Evolutionary conservation across 2,888 invertebrate genomes (phyloP).

Genomic region (Diarsia dahlii): DNA sequence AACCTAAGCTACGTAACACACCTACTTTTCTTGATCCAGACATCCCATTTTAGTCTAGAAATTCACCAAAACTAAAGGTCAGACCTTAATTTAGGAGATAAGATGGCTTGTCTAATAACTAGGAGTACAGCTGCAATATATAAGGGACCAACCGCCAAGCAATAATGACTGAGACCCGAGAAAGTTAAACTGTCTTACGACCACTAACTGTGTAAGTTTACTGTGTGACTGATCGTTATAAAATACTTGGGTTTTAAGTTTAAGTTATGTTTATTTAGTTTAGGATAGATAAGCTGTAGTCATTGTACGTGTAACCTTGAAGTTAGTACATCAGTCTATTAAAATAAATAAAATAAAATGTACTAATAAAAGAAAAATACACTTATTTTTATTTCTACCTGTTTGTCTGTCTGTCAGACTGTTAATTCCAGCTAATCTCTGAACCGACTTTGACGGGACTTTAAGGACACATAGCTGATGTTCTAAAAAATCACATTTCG

Average conservation of each 20-base stretch:
- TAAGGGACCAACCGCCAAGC: slow-evolving; percentile 43
- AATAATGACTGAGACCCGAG: slow-evolving; percentile 37
- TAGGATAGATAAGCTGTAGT: neutral
- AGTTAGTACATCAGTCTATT: neutral
- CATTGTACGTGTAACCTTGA: too few species aligned
- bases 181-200: slow-evolving; percentile 48
- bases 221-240: slow-evolving; percentile 45
- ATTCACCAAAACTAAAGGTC: slow-evolving; percentile 15
- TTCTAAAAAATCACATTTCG: neutral
- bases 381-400: too few species aligned
- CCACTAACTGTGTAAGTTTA: slow-evolving; percentile 51
- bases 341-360: too few species aligned
- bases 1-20: neutral
- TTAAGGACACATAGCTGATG: too few species aligned
- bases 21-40: slow-evolving; percentile 25
- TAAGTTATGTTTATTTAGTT: slow-evolving; percentile 5
- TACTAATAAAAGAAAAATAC: too few species aligned
- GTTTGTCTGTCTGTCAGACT: too few species aligned
- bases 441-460: too few species aligned
- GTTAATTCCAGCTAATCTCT: too few species aligned
- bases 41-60: slow-evolving; percentile 44
- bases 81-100: slow-evolving; percentile 60
- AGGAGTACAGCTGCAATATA: slow-evolving; percentile 39
- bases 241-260: slow-evolving; percentile 40
- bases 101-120: slow-evolving; percentile 49